Conservation (phyloP, 2,888 invertebrate species). For the Abrostola tripartita region DNA sequence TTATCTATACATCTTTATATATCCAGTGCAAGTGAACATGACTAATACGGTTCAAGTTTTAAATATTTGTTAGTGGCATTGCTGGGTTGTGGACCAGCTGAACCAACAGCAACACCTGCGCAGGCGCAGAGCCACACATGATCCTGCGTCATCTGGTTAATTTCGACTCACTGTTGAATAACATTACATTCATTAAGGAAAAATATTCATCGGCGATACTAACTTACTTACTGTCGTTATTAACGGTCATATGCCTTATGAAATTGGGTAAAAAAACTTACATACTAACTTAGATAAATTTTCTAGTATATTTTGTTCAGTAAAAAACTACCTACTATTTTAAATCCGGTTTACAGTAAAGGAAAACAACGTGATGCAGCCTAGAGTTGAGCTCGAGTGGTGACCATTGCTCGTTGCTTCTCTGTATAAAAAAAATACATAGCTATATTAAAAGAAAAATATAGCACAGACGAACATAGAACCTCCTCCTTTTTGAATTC, state of each 20-base stretch:
- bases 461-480: no score
- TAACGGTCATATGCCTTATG: conserved; percentile 22
- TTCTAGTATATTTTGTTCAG: no score
- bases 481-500: no score
- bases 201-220: conserved; percentile 54
- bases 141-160: conserved; percentile 80
- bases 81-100: conserved; percentile 68
- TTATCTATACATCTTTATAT: conserved; percentile 4
- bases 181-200: conserved; percentile 68
- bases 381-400: no score
- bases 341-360: no score
- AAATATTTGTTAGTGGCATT: conserved; percentile 51
- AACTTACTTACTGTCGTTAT: conserved; percentile 29
- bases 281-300: no score
- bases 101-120: conserved; percentile 73
- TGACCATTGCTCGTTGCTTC: no score
- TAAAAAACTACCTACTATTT: no score
- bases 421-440: no score
- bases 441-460: no score
- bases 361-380: no score
- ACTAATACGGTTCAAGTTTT: conserved; percentile 57
- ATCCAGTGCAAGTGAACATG: conserved; percentile 59
- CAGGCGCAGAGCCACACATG: conserved; percentile 64
- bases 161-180: conserved; percentile 74
- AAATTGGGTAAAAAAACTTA: conserved; percentile 17